phyloP scores from a whole-genome alignment of 2,888 invertebrate species.

The Tachina lurida region DNA sequence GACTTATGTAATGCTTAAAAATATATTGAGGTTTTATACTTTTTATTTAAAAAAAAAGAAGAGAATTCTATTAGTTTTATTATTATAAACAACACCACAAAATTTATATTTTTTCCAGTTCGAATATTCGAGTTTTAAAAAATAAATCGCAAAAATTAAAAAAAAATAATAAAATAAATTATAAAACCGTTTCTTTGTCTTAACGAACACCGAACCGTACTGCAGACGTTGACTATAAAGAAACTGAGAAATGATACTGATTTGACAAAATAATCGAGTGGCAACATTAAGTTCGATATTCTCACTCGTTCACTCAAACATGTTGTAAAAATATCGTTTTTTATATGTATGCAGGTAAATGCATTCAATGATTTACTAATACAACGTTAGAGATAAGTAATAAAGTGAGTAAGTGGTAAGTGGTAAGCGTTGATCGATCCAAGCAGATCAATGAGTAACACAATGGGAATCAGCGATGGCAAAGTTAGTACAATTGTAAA shows the following conservation, averaged over 20 bases:
- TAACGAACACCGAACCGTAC: slow-evolving; percentile 78
- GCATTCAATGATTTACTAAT: slow-evolving; percentile 1
- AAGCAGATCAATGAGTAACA: slow-evolving; percentile 48
- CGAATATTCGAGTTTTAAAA: slow-evolving; percentile 39
- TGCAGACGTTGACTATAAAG: slow-evolving; percentile 78
- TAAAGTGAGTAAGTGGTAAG: slow-evolving; percentile 20
- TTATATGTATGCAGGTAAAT: slow-evolving; percentile 34
- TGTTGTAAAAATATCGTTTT: slow-evolving; percentile 18
- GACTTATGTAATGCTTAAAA: slow-evolving; percentile 63
- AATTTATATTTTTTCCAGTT: not conserved
- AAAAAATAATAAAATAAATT: slow-evolving; percentile 54
- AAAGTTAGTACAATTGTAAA: no score
- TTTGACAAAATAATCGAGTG: slow-evolving; percentile 51
- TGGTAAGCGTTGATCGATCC: slow-evolving; percentile 31
- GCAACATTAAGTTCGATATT: slow-evolving; percentile 64
- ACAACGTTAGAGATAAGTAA: slow-evolving; percentile 16
- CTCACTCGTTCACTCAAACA: slow-evolving; percentile 41
- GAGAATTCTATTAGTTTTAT: not conserved
- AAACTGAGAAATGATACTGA: slow-evolving; percentile 77
- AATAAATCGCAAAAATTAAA: slow-evolving; percentile 56
- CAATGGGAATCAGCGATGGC: no score
- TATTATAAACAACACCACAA: slow-evolving; percentile 49
- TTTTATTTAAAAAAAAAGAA: slow-evolving; percentile 9
- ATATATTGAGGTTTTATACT: slow-evolving; percentile 30
- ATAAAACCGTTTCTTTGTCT: slow-evolving; percentile 60